Evolutionary conservation across 1,140 invertebrate species (phyloP).

Genomic region (Chionoecetes opilio): DNA sequence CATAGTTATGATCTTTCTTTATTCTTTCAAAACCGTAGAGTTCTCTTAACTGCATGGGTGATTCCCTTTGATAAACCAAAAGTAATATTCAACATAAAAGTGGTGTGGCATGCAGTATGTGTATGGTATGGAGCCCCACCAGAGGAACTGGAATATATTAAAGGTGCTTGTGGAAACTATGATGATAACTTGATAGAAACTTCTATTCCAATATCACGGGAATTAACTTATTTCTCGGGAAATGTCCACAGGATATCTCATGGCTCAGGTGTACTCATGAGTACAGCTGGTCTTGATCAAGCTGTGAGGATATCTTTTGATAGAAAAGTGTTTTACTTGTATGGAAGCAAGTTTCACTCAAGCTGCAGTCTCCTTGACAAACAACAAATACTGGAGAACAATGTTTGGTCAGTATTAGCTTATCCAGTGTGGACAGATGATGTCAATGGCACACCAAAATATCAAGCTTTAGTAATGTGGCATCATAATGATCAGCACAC

Average conservation of each 20-base stretch:
- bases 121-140: constrained; percentile 49
- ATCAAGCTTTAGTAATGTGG: constrained; percentile 61
- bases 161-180: constrained; percentile 24
- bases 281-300: constrained; percentile 34
- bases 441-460: constrained; percentile 33
- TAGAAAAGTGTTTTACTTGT: constrained; percentile 57
- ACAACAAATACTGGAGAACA: constrained; percentile 16
- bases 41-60: constrained; percentile 66
- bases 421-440: constrained; percentile 43
- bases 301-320: constrained; percentile 56
- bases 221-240: constrained; percentile 67
- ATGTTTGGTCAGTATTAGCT: constrained; percentile 62
- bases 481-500: constrained; percentile 55
- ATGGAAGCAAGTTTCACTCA: constrained; percentile 47
- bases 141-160: constrained; percentile 41
- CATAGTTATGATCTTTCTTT: constrained; percentile 34
- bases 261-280: constrained; percentile 51
- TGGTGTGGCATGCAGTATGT: constrained; percentile 61
- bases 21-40: constrained; percentile 61
- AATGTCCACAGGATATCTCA: constrained; percentile 33
- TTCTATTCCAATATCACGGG: background rate
- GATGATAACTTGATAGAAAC: constrained; percentile 24
- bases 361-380: constrained; percentile 57
- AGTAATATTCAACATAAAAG: constrained; percentile 63
- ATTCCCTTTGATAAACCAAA: constrained; percentile 52